These are phyloP conservation scores for Actenoides hombroni DNA, from an alignment of 2,113 vertebrate genomes.

Conservation along the genomic window DNA sequence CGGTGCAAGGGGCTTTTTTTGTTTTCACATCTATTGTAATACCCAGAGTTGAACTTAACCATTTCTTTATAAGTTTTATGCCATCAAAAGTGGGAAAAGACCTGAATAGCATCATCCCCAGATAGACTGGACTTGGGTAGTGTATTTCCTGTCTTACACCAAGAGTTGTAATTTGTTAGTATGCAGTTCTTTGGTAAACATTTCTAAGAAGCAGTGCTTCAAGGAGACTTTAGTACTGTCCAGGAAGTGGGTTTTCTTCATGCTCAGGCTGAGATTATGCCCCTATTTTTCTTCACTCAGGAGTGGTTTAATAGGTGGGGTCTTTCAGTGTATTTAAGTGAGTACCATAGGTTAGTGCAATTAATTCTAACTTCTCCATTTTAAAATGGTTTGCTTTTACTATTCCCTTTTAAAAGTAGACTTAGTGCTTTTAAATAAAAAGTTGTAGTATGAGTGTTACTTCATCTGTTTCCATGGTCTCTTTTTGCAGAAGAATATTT, in stretches of 20 bases:
- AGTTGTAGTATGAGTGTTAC: background rate
- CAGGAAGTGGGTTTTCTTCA: background rate
- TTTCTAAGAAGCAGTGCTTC: background rate
- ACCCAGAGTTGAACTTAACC: background rate
- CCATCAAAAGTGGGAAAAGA: background rate
- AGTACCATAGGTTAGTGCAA: background rate
- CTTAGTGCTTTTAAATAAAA: background rate
- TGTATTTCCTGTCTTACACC: background rate
- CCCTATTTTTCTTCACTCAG: background rate
- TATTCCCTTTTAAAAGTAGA: background rate
- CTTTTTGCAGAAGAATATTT: background rate
- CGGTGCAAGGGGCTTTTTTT: rapidly evolving
- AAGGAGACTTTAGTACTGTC: background rate
- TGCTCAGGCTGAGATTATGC: background rate
- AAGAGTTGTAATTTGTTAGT: background rate
- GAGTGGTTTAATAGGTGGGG: background rate
- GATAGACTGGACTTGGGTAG: rapidly evolving
- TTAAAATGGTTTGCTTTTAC: background rate
- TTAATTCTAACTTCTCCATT: background rate
- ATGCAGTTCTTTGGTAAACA: background rate
- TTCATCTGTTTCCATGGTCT: background rate
- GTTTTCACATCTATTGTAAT: background rate
- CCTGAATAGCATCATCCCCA: background rate
- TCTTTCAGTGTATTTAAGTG: background rate
- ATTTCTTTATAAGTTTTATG: rapidly evolving